Evolutionary conservation across 2,797 vertebrate species (phyloP), one percentile per base, ranked within the genome.

Genomic region (Poecile montanus): DNA sequence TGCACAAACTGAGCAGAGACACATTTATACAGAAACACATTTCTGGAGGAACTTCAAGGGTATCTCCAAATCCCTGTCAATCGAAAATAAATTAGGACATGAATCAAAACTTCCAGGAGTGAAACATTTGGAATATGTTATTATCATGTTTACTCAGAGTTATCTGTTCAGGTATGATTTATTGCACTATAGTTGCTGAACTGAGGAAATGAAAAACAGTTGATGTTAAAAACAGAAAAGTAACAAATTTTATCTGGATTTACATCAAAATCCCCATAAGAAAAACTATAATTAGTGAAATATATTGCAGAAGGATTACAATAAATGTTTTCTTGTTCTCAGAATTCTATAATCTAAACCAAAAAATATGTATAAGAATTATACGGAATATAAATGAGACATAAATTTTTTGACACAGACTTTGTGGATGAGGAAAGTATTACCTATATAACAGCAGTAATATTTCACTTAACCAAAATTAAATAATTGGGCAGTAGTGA

Each of bases 41-140:
- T 92, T 75, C 83, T 90, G 60, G 68, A 72, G 9, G 53, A 81
- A 83, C 92, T 95, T 87, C 73, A 68, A 76, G 34, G 34, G 50
- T 75, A 30, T 53, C 71, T 88, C 66, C 54, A 60, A 91, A 94
- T 50, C 47, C 36, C 4, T 32, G 27, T n/a, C 62, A 45, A 68
- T 51, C 23, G 29, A 95, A 84, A 78, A 25, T 36, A 57, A 62
- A 85, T 54, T 16, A 76, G 53, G 84, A n/a, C 60, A 45, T 62
- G 34, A 89, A 71, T 82, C 11, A 57, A 81, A 56, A 70, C 74
- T 58, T 68, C 12, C 60, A 50, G 48, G 73, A 83, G 67, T 47
- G 29, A 92, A 94, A 95, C 53, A 70, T 47, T 21, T 44, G 7
- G 14, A 72, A 61, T 47, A 32, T 2, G 0, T 76, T 48, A 20